Evolutionary conservation across 2,888 invertebrate genomes (phyloP).

Genomic region (Orchesella flavescens): DNA sequence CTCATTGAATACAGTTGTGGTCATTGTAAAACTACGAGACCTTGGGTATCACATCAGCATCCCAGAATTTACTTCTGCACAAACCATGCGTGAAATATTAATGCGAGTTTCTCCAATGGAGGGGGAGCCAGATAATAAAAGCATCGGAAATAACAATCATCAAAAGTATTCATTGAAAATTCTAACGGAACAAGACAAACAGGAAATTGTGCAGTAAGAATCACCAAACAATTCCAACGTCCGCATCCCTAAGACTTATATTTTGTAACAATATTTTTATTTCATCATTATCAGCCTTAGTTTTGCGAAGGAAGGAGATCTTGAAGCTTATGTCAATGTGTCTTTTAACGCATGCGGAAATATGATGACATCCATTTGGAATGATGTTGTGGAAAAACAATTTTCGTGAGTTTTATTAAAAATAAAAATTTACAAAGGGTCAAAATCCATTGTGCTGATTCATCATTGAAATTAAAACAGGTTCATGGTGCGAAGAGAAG

Average conservation of each 20-base stretch:
- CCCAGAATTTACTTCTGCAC: conserved; percentile 85
- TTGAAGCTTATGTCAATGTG: conserved; percentile 86
- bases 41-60: conserved; percentile 84
- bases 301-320: conserved; percentile 89
- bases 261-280: conserved; percentile 1
- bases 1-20: conserved; percentile 89
- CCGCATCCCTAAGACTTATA: neutral
- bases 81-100: conserved; percentile 82
- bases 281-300: conserved; percentile 87
- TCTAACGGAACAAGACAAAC: conserved; percentile 80
- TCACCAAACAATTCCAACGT: neutral
- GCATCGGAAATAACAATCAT: neutral
- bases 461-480: conserved; percentile 75
- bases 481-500: conserved; percentile 78
- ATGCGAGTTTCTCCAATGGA: conserved; percentile 76
- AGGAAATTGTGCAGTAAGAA: conserved; percentile 82
- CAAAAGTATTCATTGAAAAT: conserved; percentile 76
- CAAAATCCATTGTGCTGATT: neutral
- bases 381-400: conserved; percentile 80
- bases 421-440: neutral
- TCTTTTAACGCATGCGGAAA: conserved; percentile 78
- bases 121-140: conserved; percentile 66
- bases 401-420: conserved; percentile 74
- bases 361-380: conserved; percentile 83
- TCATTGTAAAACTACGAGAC: conserved; percentile 84